Percentiles rank a stretch among this genome's conserved stretches.
These are phyloP conservation scores for Epicampocera succincta DNA, from an alignment of 2,888 invertebrate genomes.

Conservation along the genomic window DNA sequence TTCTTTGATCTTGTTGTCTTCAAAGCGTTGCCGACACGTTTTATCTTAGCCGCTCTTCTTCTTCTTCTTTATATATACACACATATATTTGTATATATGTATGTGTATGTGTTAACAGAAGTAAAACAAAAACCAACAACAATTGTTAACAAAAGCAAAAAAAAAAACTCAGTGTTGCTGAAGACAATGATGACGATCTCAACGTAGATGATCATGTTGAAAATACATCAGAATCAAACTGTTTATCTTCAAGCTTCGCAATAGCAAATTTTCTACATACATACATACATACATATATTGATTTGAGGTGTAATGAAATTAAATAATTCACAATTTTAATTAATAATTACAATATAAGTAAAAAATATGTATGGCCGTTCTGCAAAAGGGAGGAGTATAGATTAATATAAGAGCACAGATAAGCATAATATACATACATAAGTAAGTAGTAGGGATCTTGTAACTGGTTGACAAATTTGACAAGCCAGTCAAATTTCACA, in stretches of 20 bases:
- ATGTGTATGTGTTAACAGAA: slow-evolving; percentile 28
- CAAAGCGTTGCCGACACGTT: slow-evolving; percentile 77
- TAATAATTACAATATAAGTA: too few relatives aligned
- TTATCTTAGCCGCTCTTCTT: slow-evolving; percentile 69
- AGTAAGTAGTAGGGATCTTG: too few relatives aligned
- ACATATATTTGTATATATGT: slow-evolving; percentile 64
- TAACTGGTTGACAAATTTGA: too few relatives aligned
- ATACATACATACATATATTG: too few relatives aligned
- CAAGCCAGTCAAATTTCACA: too few relatives aligned
- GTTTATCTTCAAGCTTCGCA: slow-evolving; percentile 42
- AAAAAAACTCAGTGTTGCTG: slow-evolving; percentile 34
- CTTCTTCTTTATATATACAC: slow-evolving; percentile 21
- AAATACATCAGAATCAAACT: slow-evolving; percentile 44
- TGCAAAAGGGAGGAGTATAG: too few relatives aligned
- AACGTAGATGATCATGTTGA: slow-evolving; percentile 28
- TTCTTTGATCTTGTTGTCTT: slow-evolving; percentile 85
- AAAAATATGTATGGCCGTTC: too few relatives aligned
- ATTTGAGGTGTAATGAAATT: too few relatives aligned
- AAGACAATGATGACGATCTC: slow-evolving; percentile 22
- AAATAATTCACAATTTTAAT: too few relatives aligned
- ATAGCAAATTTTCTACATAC: too few relatives aligned
- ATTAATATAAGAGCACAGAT: too few relatives aligned
- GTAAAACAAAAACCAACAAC: slow-evolving; percentile 31
- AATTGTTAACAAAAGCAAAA: slow-evolving; percentile 18
- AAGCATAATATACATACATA: too few relatives aligned